Base-by-base conservation (phyloP, 2,888 invertebrate species). In the Chaitophorus viminalis region DNA sequence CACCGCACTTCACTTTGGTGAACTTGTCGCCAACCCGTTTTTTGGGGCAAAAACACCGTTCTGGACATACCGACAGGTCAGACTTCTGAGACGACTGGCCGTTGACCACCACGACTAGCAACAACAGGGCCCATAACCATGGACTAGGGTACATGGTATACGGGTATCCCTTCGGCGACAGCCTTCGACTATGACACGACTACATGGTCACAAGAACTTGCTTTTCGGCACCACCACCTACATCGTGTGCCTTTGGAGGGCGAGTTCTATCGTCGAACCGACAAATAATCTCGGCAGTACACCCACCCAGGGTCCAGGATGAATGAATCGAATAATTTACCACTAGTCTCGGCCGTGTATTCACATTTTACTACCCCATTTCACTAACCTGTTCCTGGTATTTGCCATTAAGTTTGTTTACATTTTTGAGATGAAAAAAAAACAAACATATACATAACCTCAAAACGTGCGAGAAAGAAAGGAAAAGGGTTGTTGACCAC, bases 331-430 rank as follows among this genome's bases (percentile, higher is more conserved):
- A 5, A 25, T 60, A 18, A 6, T 1, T 60, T 9, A 60, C 25
- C 68, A n/a, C 72, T 31, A 9, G 1, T 68, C 1, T 6, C 33
- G 72, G 5, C 33, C 2, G 14, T 72, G 31, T 72, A 9, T 72
- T 72, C 29, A 25, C n/a, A n/a, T n/a, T n/a, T n/a, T n/a, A n/a
- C n/a, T n/a, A n/a, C n/a, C n/a, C n/a, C n/a, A n/a, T n/a, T n/a
- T n/a, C n/a, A n/a, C n/a, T n/a, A 1, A 0, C 3, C 72, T 11
- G 17, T 33, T 31, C 33, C n/a, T n/a, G n/a, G 68, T 25, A 72
- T 33, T 72, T 31, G 70, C 25, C 65, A 14, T 72, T 76, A 8
- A 39, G 87, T 81, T 87, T 87, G 87, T 81, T 81, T 87, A 87
- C 74, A 87, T 29, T 70, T 52, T 85, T 8, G 29, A 29, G 70